Conservation (phyloP, 37 sponge, comb jelly and placozoan genomes). For the Cliona cf. orientalis region DNA sequence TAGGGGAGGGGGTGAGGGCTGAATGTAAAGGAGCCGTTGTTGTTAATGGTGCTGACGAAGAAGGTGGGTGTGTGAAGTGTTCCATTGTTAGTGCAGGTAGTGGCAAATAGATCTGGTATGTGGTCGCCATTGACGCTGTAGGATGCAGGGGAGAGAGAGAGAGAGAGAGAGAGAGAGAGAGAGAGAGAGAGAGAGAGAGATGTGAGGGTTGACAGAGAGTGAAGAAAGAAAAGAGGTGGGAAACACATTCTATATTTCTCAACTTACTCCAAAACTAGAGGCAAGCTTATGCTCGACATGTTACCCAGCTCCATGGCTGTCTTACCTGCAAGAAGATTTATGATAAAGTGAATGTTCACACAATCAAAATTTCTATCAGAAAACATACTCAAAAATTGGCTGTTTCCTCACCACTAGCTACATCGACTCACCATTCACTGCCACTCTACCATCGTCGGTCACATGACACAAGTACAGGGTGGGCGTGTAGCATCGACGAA, state of each 20-base stretch:
- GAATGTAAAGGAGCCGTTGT: background rate
- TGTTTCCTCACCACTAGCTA: no score
- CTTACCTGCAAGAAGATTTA: no score
- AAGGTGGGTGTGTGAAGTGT: background rate
- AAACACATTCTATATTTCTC: constrained; percentile 33
- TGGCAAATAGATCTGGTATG: constrained; percentile 35
- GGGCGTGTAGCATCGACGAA: constrained; percentile 7
- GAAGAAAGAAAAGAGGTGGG: background rate
- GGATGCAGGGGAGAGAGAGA: background rate
- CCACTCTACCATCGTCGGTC: no score
- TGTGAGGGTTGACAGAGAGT: background rate
- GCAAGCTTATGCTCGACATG: no score
- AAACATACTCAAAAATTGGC: no score
- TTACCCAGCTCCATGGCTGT: no score
- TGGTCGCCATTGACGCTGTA: constrained; percentile 72
- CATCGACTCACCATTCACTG: no score
- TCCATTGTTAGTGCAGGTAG: constrained; percentile 21
- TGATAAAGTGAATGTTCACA: no score
- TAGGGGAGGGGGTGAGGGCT: background rate
- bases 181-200: background rate
- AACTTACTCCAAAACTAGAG: no score
- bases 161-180: background rate
- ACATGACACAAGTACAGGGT: constrained; percentile 19
- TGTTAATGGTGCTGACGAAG: constrained; percentile 24
- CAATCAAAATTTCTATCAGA: no score